These are phyloP conservation scores for Drosophila diplacantha DNA, from an alignment of 2,888 invertebrate species.

Conservation along the genomic window DNA sequence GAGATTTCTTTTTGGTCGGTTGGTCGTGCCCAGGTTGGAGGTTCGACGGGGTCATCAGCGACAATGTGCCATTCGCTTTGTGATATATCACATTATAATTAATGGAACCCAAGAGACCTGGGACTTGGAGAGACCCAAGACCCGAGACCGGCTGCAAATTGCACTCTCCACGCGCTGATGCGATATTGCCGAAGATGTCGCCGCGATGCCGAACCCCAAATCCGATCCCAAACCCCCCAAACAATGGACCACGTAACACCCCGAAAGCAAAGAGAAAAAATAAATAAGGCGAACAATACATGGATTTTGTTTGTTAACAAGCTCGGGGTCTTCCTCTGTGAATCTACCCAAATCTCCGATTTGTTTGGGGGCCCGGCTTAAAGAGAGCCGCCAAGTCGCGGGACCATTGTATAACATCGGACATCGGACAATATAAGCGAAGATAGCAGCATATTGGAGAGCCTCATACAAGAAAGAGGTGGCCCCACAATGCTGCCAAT, in stretches of 20 bases:
- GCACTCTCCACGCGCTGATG: constrained; percentile 40
- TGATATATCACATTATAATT: constrained; percentile 71
- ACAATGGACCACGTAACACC: constrained; percentile 59
- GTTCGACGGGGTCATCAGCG: constrained; percentile 32
- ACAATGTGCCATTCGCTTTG: constrained; percentile 56
- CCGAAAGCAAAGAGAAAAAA: constrained; percentile 19
- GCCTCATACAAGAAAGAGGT: constrained; percentile 35
- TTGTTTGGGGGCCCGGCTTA: constrained; percentile 61
- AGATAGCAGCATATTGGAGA: constrained; percentile 31
- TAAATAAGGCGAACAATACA: constrained; percentile 57
- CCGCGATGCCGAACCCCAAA: constrained; percentile 18
- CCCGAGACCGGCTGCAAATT: constrained; percentile 31
- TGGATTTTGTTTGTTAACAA: constrained; percentile 65
- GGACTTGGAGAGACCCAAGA: neutral
- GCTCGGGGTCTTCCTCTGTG: constrained; percentile 12
- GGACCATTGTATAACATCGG: constrained; percentile 38
- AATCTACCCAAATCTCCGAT: constrained; percentile 30
- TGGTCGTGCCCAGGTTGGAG: constrained; percentile 25
- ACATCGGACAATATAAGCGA: constrained; percentile 34
- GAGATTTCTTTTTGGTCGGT: constrained; percentile 14
- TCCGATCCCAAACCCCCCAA: constrained; percentile 12
- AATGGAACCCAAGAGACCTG: constrained; percentile 47
- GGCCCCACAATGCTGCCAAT: constrained; percentile 42
- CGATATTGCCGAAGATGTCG: constrained; percentile 39
- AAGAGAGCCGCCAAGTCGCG: constrained; percentile 31